Evolutionary conservation across 2,113 vertebrate species (phyloP).

Genomic region (Origma solitaria): DNA sequence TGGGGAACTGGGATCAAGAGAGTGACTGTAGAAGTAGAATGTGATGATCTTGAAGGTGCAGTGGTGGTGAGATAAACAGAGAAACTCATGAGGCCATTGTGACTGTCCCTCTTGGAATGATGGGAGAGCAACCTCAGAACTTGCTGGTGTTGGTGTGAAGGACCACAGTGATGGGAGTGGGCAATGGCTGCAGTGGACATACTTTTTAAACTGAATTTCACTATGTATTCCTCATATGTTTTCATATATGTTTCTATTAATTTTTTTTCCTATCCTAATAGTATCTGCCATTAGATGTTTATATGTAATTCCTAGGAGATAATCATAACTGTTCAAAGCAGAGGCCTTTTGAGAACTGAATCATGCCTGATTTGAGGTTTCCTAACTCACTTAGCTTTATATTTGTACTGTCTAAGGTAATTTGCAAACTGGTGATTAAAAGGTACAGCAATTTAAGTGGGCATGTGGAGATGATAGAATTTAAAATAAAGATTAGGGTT

Average conservation of each 20-base stretch:
- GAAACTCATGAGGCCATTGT: fast-evolving
- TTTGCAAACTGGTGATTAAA: not conserved
- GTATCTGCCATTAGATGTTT: not conserved
- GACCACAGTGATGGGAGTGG: not conserved
- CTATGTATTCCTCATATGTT: not conserved
- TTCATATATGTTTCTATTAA: not conserved
- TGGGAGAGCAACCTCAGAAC: not conserved
- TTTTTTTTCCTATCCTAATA: not conserved
- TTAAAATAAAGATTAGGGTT: not conserved
- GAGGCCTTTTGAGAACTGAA: not conserved
- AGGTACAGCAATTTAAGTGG: not conserved
- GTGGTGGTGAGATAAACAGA: not conserved
- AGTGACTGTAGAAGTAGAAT: not conserved
- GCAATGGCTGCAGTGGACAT: too few relatives aligned
- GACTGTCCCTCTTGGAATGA: not conserved
- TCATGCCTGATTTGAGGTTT: not conserved
- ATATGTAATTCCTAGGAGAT: not conserved
- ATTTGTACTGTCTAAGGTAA: not conserved
- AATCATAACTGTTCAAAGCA: not conserved
- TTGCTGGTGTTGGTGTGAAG: not conserved
- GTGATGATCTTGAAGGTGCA: not conserved
- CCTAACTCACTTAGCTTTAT: not conserved
- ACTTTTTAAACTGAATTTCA: not conserved
- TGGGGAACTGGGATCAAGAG: not conserved
- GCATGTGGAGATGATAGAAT: not conserved